Base-by-base conservation (phyloP, 2,888 invertebrate species). In the Antheraea yamamai region DNA sequence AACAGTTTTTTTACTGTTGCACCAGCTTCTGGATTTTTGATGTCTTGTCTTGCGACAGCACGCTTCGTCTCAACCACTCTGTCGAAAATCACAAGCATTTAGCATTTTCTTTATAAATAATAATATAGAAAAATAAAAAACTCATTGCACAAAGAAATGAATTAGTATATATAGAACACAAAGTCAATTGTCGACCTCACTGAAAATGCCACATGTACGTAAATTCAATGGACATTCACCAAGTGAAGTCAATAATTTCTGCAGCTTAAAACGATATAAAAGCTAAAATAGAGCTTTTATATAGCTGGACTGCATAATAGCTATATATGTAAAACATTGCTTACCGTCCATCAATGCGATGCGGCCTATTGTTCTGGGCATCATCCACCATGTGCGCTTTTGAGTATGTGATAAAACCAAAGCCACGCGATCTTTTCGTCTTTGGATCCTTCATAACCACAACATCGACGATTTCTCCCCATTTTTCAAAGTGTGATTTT, bases 341-440 rank as follows among this genome's bases (percentile, higher is more conserved):
- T 92, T 85, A 96, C 96, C 96, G 96, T 72, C 98, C 98, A 90
- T 99, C 99, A 73, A 99, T 98, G 82, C 97, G 96, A 88, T 99
- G 99, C 0, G 99, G 99, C 74, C 97, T 95, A 68, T 97, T 96
- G 88, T 96, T 96, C 90, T 99, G 99, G 6, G 99, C 99, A 89
- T 98, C 98, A 92, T 99, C 99, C 16, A 99, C 98, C 98, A 98
- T 98, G 87, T 97, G 97, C 71, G 98, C 98, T 82, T 97, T 96
- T 1, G 98, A 97, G 88, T 99, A 99, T 0, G 99, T 99, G 78
- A 99, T 99, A 87, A 99, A 99, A 2, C 99, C 99, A 90, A 99
- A 99, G 1, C 99, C 99, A 78, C 99, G 96, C 8, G 99, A 99
- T 78, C 99, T 96, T 88, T 98, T 98, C 0, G 99, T 99, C 84